phyloP scores from a whole-genome alignment of 1,140 invertebrate species.

The Caenorhabditis remanei region DNA sequence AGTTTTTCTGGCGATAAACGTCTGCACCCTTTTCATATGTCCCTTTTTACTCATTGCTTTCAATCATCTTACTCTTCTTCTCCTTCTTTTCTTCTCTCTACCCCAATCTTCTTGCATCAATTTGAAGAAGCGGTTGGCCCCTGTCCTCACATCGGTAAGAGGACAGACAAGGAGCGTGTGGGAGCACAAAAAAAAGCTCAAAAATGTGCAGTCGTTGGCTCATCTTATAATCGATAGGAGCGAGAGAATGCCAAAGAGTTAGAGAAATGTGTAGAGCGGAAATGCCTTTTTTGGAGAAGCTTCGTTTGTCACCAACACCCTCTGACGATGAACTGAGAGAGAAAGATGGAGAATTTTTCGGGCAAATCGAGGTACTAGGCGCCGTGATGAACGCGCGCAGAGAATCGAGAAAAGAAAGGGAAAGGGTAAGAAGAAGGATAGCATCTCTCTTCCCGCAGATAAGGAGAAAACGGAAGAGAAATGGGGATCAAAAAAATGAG shows the following conservation, averaged over 20 bases:
- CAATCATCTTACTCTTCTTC: constrained; percentile 13
- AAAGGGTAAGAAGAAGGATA: not conserved
- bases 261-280: not conserved
- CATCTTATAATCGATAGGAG: constrained; percentile 42
- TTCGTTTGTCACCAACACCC: not conserved
- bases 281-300: not conserved
- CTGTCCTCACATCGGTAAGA: constrained; percentile 32
- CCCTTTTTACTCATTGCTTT: not conserved
- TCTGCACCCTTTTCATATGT: not conserved
- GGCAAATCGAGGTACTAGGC: not conserved
- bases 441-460: not conserved
- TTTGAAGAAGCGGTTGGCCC: not conserved
- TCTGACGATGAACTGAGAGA: not conserved
- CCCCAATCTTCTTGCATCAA: not conserved
- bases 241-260: no score
- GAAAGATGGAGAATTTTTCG: not conserved
- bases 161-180: not conserved
- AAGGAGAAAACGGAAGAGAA: not conserved
- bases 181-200: constrained; percentile 27
- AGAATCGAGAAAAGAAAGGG: not conserved
- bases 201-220: not conserved
- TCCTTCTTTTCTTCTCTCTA: not conserved
- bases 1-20: no score
- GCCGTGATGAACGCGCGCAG: not conserved
- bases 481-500: not conserved